These are phyloP conservation scores for Cataglyphis livida DNA, from an alignment of 2,888 invertebrate genomes.

Conservation along the genomic window DNA sequence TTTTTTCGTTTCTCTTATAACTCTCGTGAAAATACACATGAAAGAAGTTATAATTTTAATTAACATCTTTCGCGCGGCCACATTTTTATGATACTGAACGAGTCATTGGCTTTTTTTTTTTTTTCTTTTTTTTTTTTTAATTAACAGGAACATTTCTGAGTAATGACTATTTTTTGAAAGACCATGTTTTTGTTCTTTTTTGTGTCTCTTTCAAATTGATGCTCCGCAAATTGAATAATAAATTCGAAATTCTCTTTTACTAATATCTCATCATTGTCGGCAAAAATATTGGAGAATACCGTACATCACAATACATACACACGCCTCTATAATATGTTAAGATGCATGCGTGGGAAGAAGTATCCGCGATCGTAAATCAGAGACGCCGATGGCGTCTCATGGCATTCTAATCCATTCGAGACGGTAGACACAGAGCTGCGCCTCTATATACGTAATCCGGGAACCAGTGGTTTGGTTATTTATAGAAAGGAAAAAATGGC, in stretches of 20 bases:
- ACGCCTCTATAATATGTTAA: constrained; percentile 51
- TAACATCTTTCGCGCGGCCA: background rate
- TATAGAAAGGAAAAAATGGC: constrained; percentile 74
- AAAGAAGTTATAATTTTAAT: background rate
- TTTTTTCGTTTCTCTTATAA: constrained; percentile 24
- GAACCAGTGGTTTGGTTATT: constrained; percentile 72
- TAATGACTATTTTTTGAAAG: background rate
- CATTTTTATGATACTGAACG: background rate
- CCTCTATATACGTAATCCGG: constrained; percentile 69
- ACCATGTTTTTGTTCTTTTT: background rate
- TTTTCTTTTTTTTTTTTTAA: background rate
- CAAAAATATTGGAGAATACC: background rate
- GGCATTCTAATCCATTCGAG: constrained; percentile 72
- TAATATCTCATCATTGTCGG: background rate
- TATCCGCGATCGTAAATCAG: constrained; percentile 72
- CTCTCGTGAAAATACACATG: background rate
- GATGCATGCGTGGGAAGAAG: constrained; percentile 68
- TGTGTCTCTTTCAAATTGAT: background rate
- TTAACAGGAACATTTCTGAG: background rate
- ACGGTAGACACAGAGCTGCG: constrained; percentile 38
- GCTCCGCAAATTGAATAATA: background rate
- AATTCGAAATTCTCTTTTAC: background rate
- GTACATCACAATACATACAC: background rate
- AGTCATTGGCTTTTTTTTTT: background rate
- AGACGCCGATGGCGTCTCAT: constrained; percentile 52